These are phyloP conservation scores for Spodoptera littoralis DNA, from an alignment of 2,888 invertebrate genomes.

Conservation along the genomic window DNA sequence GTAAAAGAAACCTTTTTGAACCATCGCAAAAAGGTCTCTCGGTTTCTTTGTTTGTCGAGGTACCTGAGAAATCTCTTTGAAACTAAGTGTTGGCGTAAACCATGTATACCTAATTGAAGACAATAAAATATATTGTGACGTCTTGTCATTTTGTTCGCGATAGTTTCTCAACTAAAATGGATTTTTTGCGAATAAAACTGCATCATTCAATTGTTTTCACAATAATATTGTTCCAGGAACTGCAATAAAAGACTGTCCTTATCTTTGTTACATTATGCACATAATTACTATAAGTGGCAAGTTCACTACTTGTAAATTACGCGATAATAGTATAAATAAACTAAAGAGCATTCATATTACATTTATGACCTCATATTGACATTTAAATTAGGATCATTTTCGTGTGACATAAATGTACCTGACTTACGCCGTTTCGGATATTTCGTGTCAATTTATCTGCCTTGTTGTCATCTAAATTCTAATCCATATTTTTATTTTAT, in stretches of 20 bases:
- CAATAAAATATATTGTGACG: too few species aligned
- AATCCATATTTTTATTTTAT: too few species aligned
- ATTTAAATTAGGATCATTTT: constrained; percentile 14
- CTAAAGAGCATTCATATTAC: constrained; percentile 32
- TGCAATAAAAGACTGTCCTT: constrained; percentile 25
- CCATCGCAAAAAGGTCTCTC: constrained; percentile 26
- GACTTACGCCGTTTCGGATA: too few species aligned
- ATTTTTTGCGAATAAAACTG: too few species aligned
- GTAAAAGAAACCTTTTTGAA: constrained; percentile 19
- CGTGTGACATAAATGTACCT: constrained; percentile 3
- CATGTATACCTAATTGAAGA: too few species aligned
- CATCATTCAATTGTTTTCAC: too few species aligned
- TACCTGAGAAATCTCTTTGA: constrained; percentile 45
- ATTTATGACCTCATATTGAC: constrained; percentile 37
- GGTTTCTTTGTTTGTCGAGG: constrained; percentile 25
- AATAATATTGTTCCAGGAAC: constrained; percentile 7
- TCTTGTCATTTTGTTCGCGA: too few species aligned
- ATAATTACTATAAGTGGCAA: constrained; percentile 34
- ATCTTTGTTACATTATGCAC: constrained; percentile 32
- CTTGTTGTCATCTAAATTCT: too few species aligned
- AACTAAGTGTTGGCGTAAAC: constrained; percentile 1
- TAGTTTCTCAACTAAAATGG: too few species aligned
- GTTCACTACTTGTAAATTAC: constrained; percentile 42
- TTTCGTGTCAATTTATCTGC: too few species aligned
- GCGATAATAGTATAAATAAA: constrained; percentile 50